Evolutionary conservation across 2,888 invertebrate genomes (phyloP).

Genomic region (Piscicola geometra): DNA sequence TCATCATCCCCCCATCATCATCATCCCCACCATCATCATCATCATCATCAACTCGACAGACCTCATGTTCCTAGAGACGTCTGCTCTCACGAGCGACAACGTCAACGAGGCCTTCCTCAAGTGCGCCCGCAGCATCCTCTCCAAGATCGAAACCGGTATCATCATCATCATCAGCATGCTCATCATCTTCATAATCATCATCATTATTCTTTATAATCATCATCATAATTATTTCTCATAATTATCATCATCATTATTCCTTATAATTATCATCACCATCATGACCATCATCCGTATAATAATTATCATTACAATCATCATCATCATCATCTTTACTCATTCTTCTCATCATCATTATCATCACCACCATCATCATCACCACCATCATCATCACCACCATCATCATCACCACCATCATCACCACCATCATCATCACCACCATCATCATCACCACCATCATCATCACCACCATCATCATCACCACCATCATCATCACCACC

Average conservation of each 20-base stretch:
- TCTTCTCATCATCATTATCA: not conserved
- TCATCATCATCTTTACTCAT: too few relatives aligned
- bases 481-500: too few relatives aligned
- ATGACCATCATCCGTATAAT: not conserved
- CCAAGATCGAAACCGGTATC: constrained; percentile 73
- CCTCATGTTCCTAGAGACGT: constrained; percentile 74
- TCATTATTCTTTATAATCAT: too few relatives aligned
- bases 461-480: too few relatives aligned
- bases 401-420: too few relatives aligned
- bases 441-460: too few relatives aligned
- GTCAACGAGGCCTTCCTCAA: constrained; percentile 78
- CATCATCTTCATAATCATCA: too few relatives aligned
- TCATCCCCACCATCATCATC: not conserved
- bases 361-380: not conserved
- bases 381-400: too few relatives aligned
- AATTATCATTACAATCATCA: not conserved
- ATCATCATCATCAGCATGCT: too few relatives aligned
- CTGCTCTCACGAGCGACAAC: constrained; percentile 78
- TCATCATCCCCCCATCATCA: not conserved
- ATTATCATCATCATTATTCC: not conserved
- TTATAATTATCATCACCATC: too few relatives aligned
- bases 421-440: too few relatives aligned
- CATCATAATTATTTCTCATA: not conserved
- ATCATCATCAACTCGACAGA: constrained; percentile 63
- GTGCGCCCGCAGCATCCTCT: constrained; percentile 74